phyloP scores from a whole-genome alignment of 2,888 invertebrate genomes.

The Gastrophysa polygoni region DNA sequence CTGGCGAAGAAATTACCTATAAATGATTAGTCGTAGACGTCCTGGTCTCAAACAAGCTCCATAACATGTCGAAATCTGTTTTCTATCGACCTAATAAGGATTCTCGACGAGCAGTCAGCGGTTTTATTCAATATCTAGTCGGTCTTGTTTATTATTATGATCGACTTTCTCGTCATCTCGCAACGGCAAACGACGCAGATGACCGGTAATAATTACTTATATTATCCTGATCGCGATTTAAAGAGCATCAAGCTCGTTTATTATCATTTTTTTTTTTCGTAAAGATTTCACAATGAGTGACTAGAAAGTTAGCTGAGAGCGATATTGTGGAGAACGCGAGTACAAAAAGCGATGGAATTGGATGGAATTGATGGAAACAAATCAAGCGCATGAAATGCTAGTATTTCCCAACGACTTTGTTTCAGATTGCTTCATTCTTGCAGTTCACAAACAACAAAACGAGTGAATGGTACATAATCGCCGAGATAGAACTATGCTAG shows the following conservation, averaged over 20 bases:
- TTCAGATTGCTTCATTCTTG: no score
- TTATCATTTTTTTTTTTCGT: not conserved
- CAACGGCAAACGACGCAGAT: not conserved
- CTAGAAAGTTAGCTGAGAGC: not conserved
- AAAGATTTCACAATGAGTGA: not conserved
- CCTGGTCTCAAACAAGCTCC: not conserved
- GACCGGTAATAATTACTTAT: not conserved
- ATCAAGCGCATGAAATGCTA: no score
- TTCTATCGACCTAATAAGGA: not conserved
- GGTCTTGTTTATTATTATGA: not conserved
- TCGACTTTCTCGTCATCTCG: not conserved
- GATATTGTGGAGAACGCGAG: no score
- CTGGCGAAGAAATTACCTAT: no score
- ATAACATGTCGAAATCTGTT: not conserved
- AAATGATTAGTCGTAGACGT: not conserved
- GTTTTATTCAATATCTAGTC: not conserved
- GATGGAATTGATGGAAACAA: no score
- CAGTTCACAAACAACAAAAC: no score
- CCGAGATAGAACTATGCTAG: no score
- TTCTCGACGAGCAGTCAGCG: not conserved
- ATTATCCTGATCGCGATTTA: not conserved
- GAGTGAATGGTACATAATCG: no score
- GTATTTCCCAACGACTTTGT: no score
- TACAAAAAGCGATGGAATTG: no score
- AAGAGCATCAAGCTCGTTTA: not conserved